phyloP scores from a whole-genome alignment of 2,888 invertebrate species.

The Stratiomys singularior region DNA sequence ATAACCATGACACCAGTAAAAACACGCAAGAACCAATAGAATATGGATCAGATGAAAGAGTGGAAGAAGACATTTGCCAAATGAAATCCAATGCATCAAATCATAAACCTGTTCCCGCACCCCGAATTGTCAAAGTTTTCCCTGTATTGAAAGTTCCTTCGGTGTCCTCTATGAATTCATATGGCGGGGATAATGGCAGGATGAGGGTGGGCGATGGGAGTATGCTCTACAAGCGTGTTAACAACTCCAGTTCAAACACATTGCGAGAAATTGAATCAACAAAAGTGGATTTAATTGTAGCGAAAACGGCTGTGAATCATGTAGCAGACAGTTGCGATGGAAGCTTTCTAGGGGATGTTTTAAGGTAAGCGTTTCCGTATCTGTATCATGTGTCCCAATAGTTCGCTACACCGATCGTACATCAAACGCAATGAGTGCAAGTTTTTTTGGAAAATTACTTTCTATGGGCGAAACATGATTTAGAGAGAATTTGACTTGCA shows the following conservation, averaged over 20 bases:
- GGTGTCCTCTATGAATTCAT: constrained; percentile 21
- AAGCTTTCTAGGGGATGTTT: background rate
- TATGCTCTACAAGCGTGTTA: constrained; percentile 1
- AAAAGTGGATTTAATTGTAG: constrained; percentile 12
- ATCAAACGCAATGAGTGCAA: too few relatives aligned
- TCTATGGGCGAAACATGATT: too few relatives aligned
- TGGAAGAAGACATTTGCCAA: constrained; percentile 19
- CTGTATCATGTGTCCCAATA: background rate
- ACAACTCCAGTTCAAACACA: constrained; percentile 26
- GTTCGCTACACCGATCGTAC: background rate
- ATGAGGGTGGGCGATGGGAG: background rate
- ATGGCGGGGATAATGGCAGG: background rate
- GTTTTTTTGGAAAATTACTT: too few relatives aligned
- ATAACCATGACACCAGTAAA: background rate
- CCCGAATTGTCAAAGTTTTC: background rate
- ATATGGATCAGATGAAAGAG: constrained; percentile 43
- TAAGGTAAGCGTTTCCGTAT: background rate
- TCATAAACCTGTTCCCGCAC: constrained; percentile 25
- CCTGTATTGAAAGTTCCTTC: background rate
- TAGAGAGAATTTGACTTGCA: too few relatives aligned
- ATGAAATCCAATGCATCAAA: background rate
- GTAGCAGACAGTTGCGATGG: background rate
- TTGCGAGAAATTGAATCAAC: constrained; percentile 31
- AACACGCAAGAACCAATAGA: constrained; percentile 47
- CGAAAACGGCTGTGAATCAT: background rate